Evolutionary conservation across 92 coral and sea anemone species (phyloP), one percentile per base, ranked within the genome.

Genomic region (Palythoa grandiflora): DNA sequence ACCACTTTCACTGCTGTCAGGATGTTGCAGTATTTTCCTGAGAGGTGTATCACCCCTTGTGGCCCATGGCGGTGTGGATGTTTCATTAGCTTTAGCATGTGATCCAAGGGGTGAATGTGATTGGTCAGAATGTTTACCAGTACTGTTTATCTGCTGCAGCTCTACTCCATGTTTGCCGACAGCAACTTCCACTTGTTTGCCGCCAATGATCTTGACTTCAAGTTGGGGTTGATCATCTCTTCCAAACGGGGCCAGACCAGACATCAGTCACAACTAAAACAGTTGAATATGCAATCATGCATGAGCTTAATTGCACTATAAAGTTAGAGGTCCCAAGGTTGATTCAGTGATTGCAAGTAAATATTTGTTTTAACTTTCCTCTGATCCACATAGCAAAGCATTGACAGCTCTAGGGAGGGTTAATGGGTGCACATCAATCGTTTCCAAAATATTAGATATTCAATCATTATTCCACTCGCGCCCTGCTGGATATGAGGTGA

Each of bases 241-340:
- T 70, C 98, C 98, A 74, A 95, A 95, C 7, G 98, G 98, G 1
- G 98, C 98, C 79, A 80, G 75, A n/a, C 96, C 93, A 65, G 98
- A 91, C 98, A 95, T 95, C 71, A 57, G 71, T 52, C 38, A 55
- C 0, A 63, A n/a, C 70, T 63, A 6, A 80, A 6, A 20, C 2
- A 28, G 16, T 77, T 9, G 17, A 7, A 37, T 36, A 28, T n/a
- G n/a, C 28, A 28, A 28, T 28, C 28, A 28, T 28, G 28, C 28
- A 28, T 28, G 28, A 28, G 28, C 28, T 28, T 28, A 28, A 28
- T 28, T 28, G 28, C 28, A 28, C 28, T 28, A 28, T 28, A 28
- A 28, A 17, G 74, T 21, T 4, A 9, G 74, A 10, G 47, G 12
- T 68, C 12, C 38, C 21, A 36, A 61, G 2, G 19, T 5, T 61